Conservation (phyloP, 2,113 vertebrate genomes). For the Serinus canaria region DNA sequence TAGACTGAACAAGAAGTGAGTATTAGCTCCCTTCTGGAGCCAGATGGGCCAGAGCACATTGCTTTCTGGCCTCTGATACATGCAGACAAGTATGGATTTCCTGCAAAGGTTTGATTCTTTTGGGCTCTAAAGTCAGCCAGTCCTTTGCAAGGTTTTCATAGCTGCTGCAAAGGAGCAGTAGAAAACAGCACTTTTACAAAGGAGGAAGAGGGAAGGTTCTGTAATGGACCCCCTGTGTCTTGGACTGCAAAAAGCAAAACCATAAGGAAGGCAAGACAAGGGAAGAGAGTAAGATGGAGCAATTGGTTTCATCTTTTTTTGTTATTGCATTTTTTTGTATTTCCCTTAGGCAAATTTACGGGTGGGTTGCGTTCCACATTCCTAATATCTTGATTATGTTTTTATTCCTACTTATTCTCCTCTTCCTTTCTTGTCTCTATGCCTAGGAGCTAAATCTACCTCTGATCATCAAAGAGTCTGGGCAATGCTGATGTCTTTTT, state of each 20-base stretch:
- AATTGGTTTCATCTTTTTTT: not conserved
- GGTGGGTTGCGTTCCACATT: constrained; percentile 49
- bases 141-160: not conserved
- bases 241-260: not conserved
- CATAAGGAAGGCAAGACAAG: not conserved
- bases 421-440: constrained; percentile 46
- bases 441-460: constrained; percentile 51
- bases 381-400: constrained; percentile 61
- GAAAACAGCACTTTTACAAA: not conserved
- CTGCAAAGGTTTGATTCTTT: not conserved
- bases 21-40: not conserved
- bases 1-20: not conserved
- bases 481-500: constrained; percentile 41
- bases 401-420: constrained; percentile 46
- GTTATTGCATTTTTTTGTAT: not conserved
- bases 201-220: not conserved
- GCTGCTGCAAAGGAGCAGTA: not conserved
- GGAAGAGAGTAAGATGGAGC: not conserved
- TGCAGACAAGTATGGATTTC: not conserved
- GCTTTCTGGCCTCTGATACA: not conserved
- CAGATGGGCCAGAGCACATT: not conserved
- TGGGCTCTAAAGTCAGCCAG: not conserved
- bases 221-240: not conserved
- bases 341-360: constrained; percentile 47
- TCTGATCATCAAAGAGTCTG: constrained; percentile 58